These are phyloP conservation scores for Ochotona curzoniae DNA, from an alignment of 2,113 vertebrate species.

Conservation along the genomic window DNA sequence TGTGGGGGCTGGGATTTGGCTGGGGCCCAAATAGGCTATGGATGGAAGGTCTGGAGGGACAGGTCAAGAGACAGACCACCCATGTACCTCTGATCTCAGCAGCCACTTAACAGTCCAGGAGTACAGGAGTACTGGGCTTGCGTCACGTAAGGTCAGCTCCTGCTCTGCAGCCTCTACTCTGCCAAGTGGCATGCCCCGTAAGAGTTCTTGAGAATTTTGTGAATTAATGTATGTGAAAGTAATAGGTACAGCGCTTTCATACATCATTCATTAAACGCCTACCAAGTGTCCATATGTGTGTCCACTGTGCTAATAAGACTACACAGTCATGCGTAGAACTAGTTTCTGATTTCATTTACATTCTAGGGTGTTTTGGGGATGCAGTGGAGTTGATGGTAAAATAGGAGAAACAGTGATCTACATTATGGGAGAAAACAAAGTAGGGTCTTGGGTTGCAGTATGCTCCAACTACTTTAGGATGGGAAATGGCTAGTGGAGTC, in stretches of 20 bases:
- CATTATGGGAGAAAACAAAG: constrained; percentile 6
- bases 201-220: not conserved
- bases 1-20: not conserved
- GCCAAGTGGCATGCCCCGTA: constrained; percentile 14
- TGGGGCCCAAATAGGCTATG: not conserved
- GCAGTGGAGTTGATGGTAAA: not conserved
- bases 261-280: not conserved
- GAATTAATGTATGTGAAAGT: not conserved
- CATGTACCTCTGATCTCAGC: not conserved
- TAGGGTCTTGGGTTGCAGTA: not conserved
- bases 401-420: not conserved
- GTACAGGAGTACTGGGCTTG: not conserved
- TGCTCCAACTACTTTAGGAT: not conserved
- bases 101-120: not conserved
- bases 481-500: not conserved
- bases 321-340: not conserved
- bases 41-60: not conserved
- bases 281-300: not conserved
- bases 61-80: not conserved
- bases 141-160: not conserved
- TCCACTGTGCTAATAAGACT: not conserved
- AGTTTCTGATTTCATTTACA: not conserved
- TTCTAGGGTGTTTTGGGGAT: not conserved
- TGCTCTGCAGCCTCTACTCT: not conserved
- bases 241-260: not conserved